Percentiles rank a stretch among this genome's conserved stretches.
Conservation (phyloP, 2,113 vertebrate genomes). For the Panurus biarmicus region DNA sequence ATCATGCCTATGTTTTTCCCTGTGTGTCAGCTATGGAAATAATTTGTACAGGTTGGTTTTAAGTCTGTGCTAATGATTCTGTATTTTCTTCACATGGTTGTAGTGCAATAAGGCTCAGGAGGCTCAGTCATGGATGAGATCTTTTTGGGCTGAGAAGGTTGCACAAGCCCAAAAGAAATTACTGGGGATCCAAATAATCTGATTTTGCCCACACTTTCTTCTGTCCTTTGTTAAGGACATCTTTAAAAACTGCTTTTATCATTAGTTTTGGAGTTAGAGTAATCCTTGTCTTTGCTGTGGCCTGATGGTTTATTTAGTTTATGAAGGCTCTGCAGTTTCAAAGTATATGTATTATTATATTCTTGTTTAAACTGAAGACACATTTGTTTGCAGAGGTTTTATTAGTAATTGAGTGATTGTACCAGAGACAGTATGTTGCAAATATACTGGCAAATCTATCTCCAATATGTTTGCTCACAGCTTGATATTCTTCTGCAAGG, state of each 20-base stretch:
- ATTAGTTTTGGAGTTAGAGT: background rate
- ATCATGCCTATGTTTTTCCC: background rate
- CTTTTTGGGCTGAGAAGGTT: background rate
- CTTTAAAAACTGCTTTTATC: background rate
- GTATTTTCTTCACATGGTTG: background rate
- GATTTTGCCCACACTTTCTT: background rate
- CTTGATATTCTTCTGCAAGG: background rate
- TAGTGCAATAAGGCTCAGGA: background rate
- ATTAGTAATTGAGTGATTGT: background rate
- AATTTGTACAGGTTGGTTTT: background rate
- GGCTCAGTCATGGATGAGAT: background rate
- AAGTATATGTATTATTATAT: background rate
- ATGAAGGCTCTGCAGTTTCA: background rate
- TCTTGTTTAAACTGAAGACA: background rate
- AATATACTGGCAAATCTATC: background rate
- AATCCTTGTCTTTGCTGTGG: background rate
- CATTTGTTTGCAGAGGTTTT: constrained; percentile 23
- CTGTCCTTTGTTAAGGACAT: background rate
- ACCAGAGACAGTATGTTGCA: background rate
- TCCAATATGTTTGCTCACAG: background rate
- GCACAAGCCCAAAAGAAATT: background rate
- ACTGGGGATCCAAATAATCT: background rate
- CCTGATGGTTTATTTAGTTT: background rate
- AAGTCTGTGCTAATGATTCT: background rate
- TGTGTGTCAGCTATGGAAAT: background rate